phyloP scores from a whole-genome alignment of 1,140 invertebrate genomes.

The Acromyrmex charruanus region DNA sequence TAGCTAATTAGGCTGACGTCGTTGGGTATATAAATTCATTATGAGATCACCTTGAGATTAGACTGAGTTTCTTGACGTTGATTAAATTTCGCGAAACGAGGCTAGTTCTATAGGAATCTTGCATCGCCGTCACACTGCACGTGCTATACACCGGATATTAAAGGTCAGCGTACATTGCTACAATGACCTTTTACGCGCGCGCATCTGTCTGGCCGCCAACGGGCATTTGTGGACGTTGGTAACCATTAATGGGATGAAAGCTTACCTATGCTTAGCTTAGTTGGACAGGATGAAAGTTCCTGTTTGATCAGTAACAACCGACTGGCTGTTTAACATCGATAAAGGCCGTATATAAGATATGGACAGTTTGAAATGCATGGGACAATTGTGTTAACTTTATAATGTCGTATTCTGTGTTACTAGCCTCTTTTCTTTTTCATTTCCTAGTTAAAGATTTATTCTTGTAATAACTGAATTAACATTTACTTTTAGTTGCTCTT shows the following conservation, averaged over 20 bases:
- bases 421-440: background rate
- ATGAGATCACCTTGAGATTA: constrained; percentile 48
- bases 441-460: background rate
- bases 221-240: constrained; percentile 46
- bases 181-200: constrained; percentile 55
- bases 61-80: constrained; percentile 44
- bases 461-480: background rate
- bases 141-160: constrained; percentile 52
- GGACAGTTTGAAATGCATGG: constrained; percentile 36
- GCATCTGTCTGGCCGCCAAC: constrained; percentile 32
- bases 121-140: background rate
- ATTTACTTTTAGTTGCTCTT: background rate
- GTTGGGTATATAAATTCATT: constrained; percentile 50
- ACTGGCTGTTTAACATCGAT: constrained; percentile 43
- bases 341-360: constrained; percentile 61
- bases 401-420: background rate
- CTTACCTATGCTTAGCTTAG: constrained; percentile 56
- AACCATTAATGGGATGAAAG: constrained; percentile 59
- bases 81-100: constrained; percentile 46
- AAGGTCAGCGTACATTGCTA: constrained; percentile 57
- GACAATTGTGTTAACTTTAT: constrained; percentile 16
- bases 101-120: constrained; percentile 21
- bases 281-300: constrained; percentile 55
- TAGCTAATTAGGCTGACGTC: constrained; percentile 9
- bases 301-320: constrained; percentile 49